Evolutionary conservation across 2,888 invertebrate genomes (phyloP).

Genomic region (Heliconius hortense): DNA sequence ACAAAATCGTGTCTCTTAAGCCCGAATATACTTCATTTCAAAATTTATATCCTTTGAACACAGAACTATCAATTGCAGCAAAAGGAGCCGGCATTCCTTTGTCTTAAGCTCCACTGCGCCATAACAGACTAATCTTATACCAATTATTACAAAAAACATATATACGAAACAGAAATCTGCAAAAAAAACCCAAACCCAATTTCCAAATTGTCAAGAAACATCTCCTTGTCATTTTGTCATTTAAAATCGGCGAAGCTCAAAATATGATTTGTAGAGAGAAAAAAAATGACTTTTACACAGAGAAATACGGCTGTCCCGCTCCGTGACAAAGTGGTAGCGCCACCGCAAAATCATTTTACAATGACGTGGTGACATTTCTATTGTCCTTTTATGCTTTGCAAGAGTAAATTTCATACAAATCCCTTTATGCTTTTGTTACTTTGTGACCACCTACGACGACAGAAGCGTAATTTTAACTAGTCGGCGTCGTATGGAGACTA

Average conservation of each 20-base stretch:
- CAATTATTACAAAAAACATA: not conserved
- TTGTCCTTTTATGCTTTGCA: conserved; percentile 56
- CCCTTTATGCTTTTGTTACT: conserved; percentile 43
- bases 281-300: conserved; percentile 67
- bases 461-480: conserved; percentile 59
- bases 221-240: conserved; percentile 22
- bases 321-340: conserved; percentile 62
- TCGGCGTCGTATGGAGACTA: conserved; percentile 41
- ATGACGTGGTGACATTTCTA: conserved; percentile 69
- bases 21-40: not conserved
- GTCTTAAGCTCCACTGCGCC: not conserved
- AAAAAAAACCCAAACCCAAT: conserved; percentile 1
- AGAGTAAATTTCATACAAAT: conserved; percentile 33
- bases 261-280: conserved; percentile 44
- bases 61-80: not conserved
- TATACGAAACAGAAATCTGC: not conserved
- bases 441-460: conserved; percentile 59
- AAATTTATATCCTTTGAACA: not conserved
- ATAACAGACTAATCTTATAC: not conserved
- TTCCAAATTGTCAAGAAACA: not conserved
- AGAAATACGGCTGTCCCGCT: conserved; percentile 49
- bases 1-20: too few relatives aligned
- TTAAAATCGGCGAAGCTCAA: conserved; percentile 19
- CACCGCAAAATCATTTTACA: conserved; percentile 64
- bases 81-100: not conserved